These are phyloP conservation scores for Pangasius djambal DNA, from an alignment of 2,797 vertebrate genomes.

Conservation along the genomic window DNA sequence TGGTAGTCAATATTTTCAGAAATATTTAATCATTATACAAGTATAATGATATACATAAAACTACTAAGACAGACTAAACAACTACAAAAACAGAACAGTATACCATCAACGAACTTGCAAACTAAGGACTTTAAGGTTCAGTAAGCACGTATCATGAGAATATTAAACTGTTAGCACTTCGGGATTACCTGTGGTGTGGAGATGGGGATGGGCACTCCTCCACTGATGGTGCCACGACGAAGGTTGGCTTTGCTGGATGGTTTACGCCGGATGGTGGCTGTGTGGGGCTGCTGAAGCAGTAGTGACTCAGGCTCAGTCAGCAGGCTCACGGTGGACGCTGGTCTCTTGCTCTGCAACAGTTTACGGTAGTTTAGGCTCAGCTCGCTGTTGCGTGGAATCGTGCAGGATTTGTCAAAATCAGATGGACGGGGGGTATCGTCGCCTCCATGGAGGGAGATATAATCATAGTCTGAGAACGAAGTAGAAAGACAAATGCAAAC, in stretches of 20 bases:
- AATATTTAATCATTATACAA: not conserved
- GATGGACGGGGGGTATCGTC: constrained; percentile 70
- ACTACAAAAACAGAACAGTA: not conserved
- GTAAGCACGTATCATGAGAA: not conserved
- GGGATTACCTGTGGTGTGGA: constrained; percentile 73
- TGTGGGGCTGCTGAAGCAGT: constrained; percentile 66
- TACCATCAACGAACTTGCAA: not conserved
- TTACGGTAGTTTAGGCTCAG: constrained; percentile 78
- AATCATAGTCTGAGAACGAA: constrained; percentile 76
- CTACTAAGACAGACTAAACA: not conserved
- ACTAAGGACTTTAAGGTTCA: not conserved
- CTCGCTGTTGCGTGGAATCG: constrained; percentile 83
- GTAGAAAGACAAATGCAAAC: not conserved
- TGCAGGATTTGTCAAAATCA: constrained; percentile 84
- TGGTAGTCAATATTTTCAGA: not conserved
- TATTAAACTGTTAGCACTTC: not conserved
- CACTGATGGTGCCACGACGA: constrained; percentile 80
- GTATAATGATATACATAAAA: not conserved
- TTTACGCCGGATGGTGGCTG: constrained; percentile 83
- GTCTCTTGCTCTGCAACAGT: constrained; percentile 79
- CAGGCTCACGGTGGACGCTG: constrained; percentile 80
- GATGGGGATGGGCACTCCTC: constrained; percentile 82
- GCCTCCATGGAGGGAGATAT: constrained; percentile 76
- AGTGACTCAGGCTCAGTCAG: constrained; percentile 71
- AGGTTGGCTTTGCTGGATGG: constrained; percentile 79